Base-by-base conservation (phyloP, 2,113 vertebrate genomes). In the Solea solea region DNA sequence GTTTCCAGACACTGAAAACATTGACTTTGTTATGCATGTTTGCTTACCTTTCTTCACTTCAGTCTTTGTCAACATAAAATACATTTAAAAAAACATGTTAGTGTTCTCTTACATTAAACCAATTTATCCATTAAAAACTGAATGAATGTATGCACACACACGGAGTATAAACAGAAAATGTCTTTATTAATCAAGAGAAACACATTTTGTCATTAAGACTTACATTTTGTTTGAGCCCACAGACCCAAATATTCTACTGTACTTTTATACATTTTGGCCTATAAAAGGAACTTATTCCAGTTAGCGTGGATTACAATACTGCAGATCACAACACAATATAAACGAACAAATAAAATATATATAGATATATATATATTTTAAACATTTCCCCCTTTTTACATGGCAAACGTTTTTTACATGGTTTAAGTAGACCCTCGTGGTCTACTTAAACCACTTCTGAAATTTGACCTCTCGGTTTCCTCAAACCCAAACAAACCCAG, bases 141-240 rank as follows among this genome's bases (percentile, higher is more conserved):
- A 34, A 34, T 34, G 1, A 34, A 34, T 44, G n/a, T 16, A 15
- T 6, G 4, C 49, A 50, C 7, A 48, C 45, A 50, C n/a, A 50
- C 12, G n/a, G 6, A 85, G 57, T 68, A 81, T 78, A 79, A 93
- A 91, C 80, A 91, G 77, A 82, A 68, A 68, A 85, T 87, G 86
- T 62, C 81, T 94, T 93, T 94, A 94, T 93, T 94, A 70, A 88
- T 80, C 79, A 83, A 91, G 92, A 92, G 82, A 92, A 93, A 94
- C 91, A 93, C 92, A 84, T 89, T 89, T 93, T 92, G 94, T 94
- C 94, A 94, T 93, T 92, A 89, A 93, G 93, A 94, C 94, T 94
- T 94, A 94, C 94, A 93, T 94, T 94, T 93, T 93, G 91, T 94
- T 94, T 93, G 94, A 93, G 93, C 80, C 92, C 80, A 87, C 70